These are phyloP conservation scores for Ciconia nigra DNA, from an alignment of 2,797 vertebrate genomes.

Conservation along the genomic window DNA sequence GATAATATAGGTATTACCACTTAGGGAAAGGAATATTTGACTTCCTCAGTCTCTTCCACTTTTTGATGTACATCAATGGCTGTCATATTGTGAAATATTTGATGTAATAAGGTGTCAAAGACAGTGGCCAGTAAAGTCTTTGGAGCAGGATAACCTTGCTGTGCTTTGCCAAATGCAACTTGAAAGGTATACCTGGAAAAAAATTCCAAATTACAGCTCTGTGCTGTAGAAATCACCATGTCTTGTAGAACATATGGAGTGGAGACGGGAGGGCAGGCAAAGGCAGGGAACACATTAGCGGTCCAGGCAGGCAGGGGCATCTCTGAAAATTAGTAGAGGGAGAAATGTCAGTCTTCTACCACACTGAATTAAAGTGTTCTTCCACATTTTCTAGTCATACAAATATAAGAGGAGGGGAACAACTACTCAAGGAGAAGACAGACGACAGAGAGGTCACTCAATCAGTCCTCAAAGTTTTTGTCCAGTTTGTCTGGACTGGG, in stretches of 20 bases:
- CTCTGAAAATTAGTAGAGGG: background rate
- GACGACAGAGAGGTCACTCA: background rate
- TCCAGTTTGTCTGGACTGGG: background rate
- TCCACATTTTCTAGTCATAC: background rate
- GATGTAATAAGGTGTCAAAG: background rate
- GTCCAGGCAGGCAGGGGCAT: background rate
- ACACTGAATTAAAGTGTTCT: background rate
- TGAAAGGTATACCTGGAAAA: background rate
- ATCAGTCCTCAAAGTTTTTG: background rate
- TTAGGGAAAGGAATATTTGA: background rate
- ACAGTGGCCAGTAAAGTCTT: background rate
- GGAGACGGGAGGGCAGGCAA: background rate
- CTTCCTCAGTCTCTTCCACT: background rate
- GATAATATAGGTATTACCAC: background rate
- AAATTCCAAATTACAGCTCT: background rate
- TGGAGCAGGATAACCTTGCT: background rate
- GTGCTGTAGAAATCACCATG: background rate
- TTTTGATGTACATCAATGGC: background rate
- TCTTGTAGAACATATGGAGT: background rate
- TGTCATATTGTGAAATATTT: background rate
- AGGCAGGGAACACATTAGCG: background rate
- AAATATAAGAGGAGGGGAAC: background rate
- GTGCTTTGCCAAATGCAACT: background rate
- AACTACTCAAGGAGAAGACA: background rate
- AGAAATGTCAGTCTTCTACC: background rate